phyloP scores from a whole-genome alignment of 2,797 vertebrate species.

The Anabas testudineus region DNA sequence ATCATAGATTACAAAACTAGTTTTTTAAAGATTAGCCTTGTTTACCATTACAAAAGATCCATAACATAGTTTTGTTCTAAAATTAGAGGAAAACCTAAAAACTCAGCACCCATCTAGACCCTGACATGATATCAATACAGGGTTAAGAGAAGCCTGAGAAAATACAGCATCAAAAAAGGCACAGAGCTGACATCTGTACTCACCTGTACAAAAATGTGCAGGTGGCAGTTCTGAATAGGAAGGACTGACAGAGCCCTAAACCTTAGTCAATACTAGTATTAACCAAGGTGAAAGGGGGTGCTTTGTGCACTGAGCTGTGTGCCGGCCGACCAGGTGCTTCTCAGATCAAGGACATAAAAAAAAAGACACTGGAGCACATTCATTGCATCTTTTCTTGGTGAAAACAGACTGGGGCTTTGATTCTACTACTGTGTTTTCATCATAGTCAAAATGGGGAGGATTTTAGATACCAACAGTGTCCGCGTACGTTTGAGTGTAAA shows the following conservation, averaged over 20 bases:
- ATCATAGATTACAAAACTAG: constrained; percentile 33
- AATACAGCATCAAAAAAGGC: constrained; percentile 19
- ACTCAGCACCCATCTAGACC: constrained; percentile 26
- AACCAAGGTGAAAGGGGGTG: background rate
- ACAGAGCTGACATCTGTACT: constrained; percentile 13
- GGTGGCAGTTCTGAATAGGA: background rate
- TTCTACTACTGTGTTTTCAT: background rate
- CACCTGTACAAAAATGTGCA: constrained; percentile 1
- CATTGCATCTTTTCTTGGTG: constrained; percentile 1
- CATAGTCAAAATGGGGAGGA: background rate
- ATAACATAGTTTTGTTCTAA: background rate
- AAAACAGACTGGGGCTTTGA: background rate
- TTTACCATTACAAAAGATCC: constrained; percentile 1
- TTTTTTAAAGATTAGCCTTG: constrained; percentile 8
- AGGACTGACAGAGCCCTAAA: constrained; percentile 11
- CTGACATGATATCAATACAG: constrained; percentile 26
- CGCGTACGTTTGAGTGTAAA: constrained; percentile 7
- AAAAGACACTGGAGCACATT: constrained; percentile 10
- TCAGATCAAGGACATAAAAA: constrained; percentile 28
- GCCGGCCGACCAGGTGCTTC: constrained; percentile 20
- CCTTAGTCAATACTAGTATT: constrained; percentile 10
- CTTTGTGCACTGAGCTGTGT: constrained; percentile 5
- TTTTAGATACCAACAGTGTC: background rate
- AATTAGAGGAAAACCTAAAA: constrained; percentile 36
- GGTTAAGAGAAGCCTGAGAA: constrained; percentile 30